A percentile compares a stretch with the other conserved stretches of the same genome.
These are phyloP conservation scores for Melinaea menophilus DNA, from an alignment of 2,888 invertebrate genomes.

Conservation along the genomic window DNA sequence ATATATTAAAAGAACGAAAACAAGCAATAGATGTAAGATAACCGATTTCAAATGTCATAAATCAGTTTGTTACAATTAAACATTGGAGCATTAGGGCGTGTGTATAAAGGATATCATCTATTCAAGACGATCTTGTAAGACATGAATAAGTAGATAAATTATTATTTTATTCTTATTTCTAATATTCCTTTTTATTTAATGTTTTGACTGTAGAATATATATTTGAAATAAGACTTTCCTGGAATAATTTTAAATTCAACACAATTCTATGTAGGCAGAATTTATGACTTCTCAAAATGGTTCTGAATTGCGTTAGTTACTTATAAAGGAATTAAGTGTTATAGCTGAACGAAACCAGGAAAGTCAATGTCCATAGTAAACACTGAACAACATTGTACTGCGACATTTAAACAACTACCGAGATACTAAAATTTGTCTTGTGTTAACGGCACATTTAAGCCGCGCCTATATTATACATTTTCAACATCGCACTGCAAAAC, in stretches of 20 bases:
- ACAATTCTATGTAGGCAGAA: too few species aligned
- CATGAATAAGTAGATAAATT: too few species aligned
- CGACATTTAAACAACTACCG: conserved; percentile 7
- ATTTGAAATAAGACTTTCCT: too few species aligned
- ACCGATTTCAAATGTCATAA: conserved; percentile 37
- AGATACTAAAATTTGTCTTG: conserved; percentile 7
- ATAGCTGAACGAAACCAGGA: conserved; percentile 2
- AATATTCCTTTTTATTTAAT: too few species aligned
- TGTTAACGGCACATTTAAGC: conserved; percentile 8
- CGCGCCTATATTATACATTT: conserved; percentile 4
- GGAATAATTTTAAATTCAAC: too few species aligned
- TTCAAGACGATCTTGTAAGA: background rate
- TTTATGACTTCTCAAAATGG: too few species aligned
- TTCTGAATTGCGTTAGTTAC: too few species aligned
- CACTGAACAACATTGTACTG: conserved; percentile 3
- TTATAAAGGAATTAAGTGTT: background rate
- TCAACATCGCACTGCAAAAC: conserved; percentile 2
- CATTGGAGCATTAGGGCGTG: conserved; percentile 13
- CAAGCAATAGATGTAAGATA: conserved; percentile 39
- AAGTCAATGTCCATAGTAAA: conserved; percentile 6
- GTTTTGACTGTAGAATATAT: too few species aligned
- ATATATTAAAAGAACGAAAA: conserved; percentile 36
- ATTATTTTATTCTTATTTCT: too few species aligned
- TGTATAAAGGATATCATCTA: background rate
- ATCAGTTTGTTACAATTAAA: conserved; percentile 40